Conservation (phyloP, 2,113 vertebrate genomes). For the Cyanoliseus patagonus region DNA sequence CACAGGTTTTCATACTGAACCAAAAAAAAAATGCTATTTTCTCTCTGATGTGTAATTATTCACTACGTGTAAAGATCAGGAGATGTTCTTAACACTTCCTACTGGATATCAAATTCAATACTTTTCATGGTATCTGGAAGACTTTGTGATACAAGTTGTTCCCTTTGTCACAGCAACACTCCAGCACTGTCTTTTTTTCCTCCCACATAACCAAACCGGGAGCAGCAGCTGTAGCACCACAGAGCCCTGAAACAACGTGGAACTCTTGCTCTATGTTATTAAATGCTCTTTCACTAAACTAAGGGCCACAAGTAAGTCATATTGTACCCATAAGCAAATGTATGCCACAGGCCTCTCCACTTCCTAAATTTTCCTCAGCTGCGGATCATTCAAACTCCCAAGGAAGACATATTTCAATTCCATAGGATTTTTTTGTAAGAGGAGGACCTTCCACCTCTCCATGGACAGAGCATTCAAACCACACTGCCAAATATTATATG, state of each 20-base stretch:
- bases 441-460: slow-evolving; percentile 27
- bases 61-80: neutral
- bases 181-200: rapidly evolving
- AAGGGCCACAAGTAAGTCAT: neutral
- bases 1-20: neutral
- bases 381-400: neutral
- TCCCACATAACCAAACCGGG: rapidly evolving
- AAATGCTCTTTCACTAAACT: neutral
- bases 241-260: neutral
- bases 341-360: neutral
- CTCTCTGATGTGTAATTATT: neutral
- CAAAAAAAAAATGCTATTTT: neutral
- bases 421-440: neutral
- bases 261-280: neutral
- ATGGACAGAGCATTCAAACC: slow-evolving; percentile 52
- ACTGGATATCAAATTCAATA: neutral
- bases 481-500: slow-evolving; percentile 47
- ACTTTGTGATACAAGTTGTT: neutral
- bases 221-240: neutral
- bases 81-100: neutral
- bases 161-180: neutral
- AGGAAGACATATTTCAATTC: neutral
- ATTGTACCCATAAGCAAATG: neutral
- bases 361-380: neutral
- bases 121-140: neutral